These are phyloP conservation scores for Actinopyga echinites DNA, from an alignment of 53 echinoderm and acorn worm species.

Conservation along the genomic window DNA sequence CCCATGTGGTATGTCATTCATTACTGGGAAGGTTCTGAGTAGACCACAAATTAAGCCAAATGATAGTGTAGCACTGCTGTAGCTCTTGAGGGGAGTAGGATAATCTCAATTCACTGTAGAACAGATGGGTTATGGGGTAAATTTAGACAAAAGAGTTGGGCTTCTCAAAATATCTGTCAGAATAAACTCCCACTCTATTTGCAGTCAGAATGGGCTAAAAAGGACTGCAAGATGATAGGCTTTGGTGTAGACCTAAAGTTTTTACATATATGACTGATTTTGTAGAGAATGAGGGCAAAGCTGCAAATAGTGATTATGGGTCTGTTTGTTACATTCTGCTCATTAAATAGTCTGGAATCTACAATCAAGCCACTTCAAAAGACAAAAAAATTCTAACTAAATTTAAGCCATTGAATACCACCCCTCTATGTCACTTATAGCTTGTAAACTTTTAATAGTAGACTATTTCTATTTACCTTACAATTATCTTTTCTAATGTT, in stretches of 20 bases:
- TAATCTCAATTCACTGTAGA: conserved; percentile 18
- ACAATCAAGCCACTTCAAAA: too few relatives aligned
- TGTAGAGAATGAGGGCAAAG: conserved; percentile 24
- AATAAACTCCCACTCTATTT: conserved; percentile 19
- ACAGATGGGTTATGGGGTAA: conserved; percentile 26
- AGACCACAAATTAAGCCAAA: conserved; percentile 22
- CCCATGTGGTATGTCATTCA: conserved; percentile 32
- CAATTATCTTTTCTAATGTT: too few relatives aligned
- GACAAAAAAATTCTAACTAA: too few relatives aligned
- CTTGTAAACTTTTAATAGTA: too few relatives aligned
- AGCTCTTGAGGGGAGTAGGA: conserved; percentile 30
- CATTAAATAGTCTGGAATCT: too few relatives aligned
- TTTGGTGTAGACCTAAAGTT: conserved; percentile 6
- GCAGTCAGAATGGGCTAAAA: conserved; percentile 36
- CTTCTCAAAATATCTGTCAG: conserved; percentile 42
- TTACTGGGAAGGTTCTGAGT: not conserved
- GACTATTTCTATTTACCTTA: too few relatives aligned
- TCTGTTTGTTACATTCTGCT: too few relatives aligned
- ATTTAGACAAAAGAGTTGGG: conserved; percentile 27
- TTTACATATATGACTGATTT: conserved; percentile 42
- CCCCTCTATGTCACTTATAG: too few relatives aligned
- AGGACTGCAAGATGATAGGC: not conserved
- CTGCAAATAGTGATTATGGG: conserved; percentile 40
- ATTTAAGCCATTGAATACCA: too few relatives aligned
- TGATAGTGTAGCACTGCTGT: conserved; percentile 20